Conservation (phyloP, 1,140 invertebrate genomes). For the Micrasema longulum region DNA sequence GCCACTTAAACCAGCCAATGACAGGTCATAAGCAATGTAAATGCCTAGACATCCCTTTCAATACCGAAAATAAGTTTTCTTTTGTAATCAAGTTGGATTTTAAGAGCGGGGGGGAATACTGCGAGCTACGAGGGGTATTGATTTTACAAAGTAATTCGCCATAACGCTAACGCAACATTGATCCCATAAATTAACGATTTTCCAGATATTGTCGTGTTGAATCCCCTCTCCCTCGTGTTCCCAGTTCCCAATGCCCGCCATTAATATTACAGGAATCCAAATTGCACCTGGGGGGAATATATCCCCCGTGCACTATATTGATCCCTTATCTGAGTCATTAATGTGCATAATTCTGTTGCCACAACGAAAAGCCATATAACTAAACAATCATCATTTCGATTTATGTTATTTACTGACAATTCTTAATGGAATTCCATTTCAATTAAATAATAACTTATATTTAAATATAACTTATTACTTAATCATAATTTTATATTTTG, state of each 20-base stretch:
- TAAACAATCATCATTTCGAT: not conserved
- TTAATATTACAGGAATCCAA: constrained; percentile 31
- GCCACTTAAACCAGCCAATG: too few relatives aligned
- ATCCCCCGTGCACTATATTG: constrained; percentile 17
- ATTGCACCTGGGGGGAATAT: constrained; percentile 29
- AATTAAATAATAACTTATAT: too few relatives aligned
- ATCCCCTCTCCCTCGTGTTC: not conserved
- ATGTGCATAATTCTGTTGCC: too few relatives aligned
- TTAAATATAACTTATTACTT: too few relatives aligned
- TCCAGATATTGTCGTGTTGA: constrained; percentile 1
- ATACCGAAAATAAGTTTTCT: too few relatives aligned
- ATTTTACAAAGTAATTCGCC: not conserved
- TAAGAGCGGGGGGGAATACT: too few relatives aligned
- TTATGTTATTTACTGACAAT: too few relatives aligned
- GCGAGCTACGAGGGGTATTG: not conserved
- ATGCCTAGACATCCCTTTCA: too few relatives aligned
- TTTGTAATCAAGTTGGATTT: too few relatives aligned
- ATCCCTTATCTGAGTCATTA: constrained; percentile 29
- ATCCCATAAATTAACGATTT: not conserved
- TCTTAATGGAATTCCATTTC: too few relatives aligned
- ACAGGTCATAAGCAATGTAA: too few relatives aligned
- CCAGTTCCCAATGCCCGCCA: not conserved
- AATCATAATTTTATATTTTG: too few relatives aligned
- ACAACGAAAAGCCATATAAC: not conserved
- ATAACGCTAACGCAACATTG: not conserved